Evolutionary conservation across 2,888 invertebrate species (phyloP).

Genomic region (Seira sanloemensis): DNA sequence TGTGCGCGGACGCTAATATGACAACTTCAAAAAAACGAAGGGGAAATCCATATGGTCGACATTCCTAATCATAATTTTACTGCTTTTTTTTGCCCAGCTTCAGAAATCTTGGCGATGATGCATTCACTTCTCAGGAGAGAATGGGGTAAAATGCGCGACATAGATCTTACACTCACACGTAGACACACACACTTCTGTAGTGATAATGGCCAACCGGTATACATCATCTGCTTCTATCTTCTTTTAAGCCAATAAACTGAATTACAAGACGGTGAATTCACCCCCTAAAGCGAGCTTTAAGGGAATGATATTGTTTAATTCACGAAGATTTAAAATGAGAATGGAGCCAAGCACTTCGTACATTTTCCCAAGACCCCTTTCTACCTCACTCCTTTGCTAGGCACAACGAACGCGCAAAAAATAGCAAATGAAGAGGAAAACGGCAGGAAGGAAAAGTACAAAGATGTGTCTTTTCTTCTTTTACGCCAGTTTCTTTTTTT

Average conservation of each 20-base stretch:
- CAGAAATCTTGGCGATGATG: neutral
- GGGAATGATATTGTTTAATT: constrained; percentile 45
- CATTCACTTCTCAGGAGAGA: neutral
- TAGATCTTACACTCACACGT: no score
- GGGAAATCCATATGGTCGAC: constrained; percentile 35
- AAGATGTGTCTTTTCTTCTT: neutral
- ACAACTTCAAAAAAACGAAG: constrained; percentile 32
- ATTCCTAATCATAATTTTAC: neutral
- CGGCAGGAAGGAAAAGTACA: neutral
- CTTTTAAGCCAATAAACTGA: constrained; percentile 52
- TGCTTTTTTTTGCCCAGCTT: neutral
- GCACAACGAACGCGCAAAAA: no score
- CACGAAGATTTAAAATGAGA: constrained; percentile 57
- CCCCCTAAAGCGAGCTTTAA: constrained; percentile 48
- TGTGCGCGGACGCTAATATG: constrained; percentile 43
- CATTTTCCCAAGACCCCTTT: neutral
- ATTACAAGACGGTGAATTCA: constrained; percentile 44
- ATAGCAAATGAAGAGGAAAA: constrained; percentile 24
- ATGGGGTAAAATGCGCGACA: neutral
- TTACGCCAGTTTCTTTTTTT: constrained; percentile 16
- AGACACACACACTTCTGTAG: no score
- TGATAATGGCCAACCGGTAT: constrained; percentile 57
- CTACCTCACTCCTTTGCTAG: constrained; percentile 30
- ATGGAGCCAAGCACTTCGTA: constrained; percentile 29
- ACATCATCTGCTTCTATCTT: constrained; percentile 34